Evolutionary conservation across 2,888 invertebrate species (phyloP).

Genomic region (Limenitis arthemis): DNA sequence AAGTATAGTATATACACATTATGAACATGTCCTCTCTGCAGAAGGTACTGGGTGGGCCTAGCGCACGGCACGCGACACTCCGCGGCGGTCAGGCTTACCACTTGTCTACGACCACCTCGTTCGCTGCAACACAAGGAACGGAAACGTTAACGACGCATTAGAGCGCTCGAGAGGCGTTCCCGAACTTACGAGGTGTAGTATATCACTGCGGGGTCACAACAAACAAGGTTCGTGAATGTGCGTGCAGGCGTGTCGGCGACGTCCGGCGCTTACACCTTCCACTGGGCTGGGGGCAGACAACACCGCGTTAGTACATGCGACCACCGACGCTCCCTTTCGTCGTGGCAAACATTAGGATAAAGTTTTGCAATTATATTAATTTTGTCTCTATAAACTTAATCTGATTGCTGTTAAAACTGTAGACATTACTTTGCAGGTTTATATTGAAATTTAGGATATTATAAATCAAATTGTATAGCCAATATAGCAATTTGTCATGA

Average conservation of each 20-base stretch:
- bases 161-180: constrained; percentile 48
- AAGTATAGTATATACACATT: constrained; percentile 60
- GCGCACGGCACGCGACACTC: constrained; percentile 29
- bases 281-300: constrained; percentile 68
- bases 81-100: constrained; percentile 68
- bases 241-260: constrained; percentile 60
- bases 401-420: constrained; percentile 1
- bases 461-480: constrained; percentile 19
- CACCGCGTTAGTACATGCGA: constrained; percentile 62
- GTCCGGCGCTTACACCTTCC: constrained; percentile 62
- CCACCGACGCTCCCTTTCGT: constrained; percentile 23
- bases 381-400: neutral
- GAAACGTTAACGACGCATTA: constrained; percentile 55
- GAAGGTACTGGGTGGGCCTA: constrained; percentile 37
- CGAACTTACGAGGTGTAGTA: constrained; percentile 66
- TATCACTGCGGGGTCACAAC: constrained; percentile 72
- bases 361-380: constrained; percentile 37
- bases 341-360: constrained; percentile 22
- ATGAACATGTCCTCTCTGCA: constrained; percentile 68
- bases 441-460: constrained; percentile 2
- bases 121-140: constrained; percentile 73
- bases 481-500: constrained; percentile 36
- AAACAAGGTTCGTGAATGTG: constrained; percentile 70
- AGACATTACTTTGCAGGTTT: constrained; percentile 9
- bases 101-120: constrained; percentile 80